Conservation (phyloP, 1,140 invertebrate species). For the Matsumurasca onukii region DNA sequence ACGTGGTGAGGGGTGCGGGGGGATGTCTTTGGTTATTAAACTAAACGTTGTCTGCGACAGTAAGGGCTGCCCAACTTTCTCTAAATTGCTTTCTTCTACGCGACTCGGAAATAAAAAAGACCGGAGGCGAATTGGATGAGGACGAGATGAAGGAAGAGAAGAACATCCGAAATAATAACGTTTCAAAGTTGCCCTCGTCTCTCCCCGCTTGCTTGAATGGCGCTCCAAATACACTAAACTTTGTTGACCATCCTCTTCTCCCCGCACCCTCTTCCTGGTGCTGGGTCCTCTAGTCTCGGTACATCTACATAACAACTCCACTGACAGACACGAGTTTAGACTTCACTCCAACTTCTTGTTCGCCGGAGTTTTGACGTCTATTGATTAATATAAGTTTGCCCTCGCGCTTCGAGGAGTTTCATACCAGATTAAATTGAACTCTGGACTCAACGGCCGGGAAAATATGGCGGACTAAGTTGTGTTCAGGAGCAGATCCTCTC, state of each 20-base stretch:
- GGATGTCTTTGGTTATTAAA: slow-evolving; percentile 15
- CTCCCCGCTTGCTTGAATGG: slow-evolving; percentile 22
- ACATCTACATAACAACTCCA: slow-evolving; percentile 29
- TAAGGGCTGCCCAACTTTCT: slow-evolving; percentile 25
- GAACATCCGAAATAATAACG: slow-evolving; percentile 33
- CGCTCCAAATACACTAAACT: slow-evolving; percentile 27
- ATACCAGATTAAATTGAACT: slow-evolving; percentile 25
- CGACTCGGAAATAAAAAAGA: slow-evolving; percentile 8
- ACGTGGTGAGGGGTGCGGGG: too few species aligned
- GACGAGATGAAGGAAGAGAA: background rate
- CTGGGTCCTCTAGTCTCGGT: too few species aligned
- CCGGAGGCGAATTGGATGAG: slow-evolving; percentile 18
- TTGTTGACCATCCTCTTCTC: slow-evolving; percentile 22
- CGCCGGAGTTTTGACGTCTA: slow-evolving; percentile 22
- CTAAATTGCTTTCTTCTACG: slow-evolving; percentile 26
- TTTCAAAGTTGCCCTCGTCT: slow-evolving; percentile 26
- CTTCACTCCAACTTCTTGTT: slow-evolving; percentile 12
- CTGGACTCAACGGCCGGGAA: slow-evolving; percentile 4
- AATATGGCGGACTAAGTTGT: slow-evolving; percentile 1
- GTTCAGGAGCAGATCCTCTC: too few species aligned
- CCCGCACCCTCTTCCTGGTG: background rate
- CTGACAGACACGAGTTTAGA: background rate
- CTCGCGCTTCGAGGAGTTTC: slow-evolving; percentile 12
- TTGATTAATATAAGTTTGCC: slow-evolving; percentile 26
- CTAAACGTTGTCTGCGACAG: slow-evolving; percentile 17